A percentile compares a stretch with the other conserved stretches of the same genome.
Evolutionary conservation across 1,140 invertebrate species (phyloP).

Genomic region (Helicoverpa armigera): DNA sequence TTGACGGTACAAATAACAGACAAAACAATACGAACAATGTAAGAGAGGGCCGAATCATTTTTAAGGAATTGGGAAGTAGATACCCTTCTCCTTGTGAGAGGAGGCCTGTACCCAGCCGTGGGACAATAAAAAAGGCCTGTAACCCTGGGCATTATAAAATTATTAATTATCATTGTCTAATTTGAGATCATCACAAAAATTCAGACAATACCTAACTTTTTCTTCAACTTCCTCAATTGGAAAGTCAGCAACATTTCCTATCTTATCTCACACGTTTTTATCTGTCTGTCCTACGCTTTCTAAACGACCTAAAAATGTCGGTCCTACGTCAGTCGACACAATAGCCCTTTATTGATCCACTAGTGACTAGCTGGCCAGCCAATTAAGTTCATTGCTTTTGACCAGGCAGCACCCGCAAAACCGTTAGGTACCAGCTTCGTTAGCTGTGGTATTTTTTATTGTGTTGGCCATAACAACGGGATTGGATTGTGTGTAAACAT

Average conservation of each 20-base stretch:
- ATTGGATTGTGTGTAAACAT: too few relatives aligned
- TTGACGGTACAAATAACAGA: too few relatives aligned
- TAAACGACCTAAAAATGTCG: slow-evolving; percentile 34
- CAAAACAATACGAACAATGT: too few relatives aligned
- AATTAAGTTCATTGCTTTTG: slow-evolving; percentile 14
- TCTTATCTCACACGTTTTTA: slow-evolving; percentile 13
- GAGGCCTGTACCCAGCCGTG: too few relatives aligned
- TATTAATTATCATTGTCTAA: too few relatives aligned
- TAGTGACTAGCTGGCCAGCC: not conserved
- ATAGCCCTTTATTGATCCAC: slow-evolving; percentile 27
- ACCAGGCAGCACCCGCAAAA: not conserved
- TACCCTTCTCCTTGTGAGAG: too few relatives aligned
- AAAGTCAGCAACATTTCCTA: slow-evolving; percentile 29
- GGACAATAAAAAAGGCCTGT: too few relatives aligned
- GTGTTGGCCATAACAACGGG: not conserved
- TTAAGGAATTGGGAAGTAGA: too few relatives aligned
- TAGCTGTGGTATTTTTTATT: not conserved
- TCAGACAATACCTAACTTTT: not conserved
- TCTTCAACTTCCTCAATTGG: slow-evolving; percentile 19
- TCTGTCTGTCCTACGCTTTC: slow-evolving; percentile 31
- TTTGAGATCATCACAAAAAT: not conserved
- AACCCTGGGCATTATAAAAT: too few relatives aligned
- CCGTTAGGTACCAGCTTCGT: slow-evolving; percentile 3
- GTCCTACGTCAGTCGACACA: slow-evolving; percentile 34
- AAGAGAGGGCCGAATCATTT: too few relatives aligned